Percentiles rank a stretch among this genome's conserved stretches.
Evolutionary conservation across 2,113 vertebrate species (phyloP).

Genomic region (Rafetus swinhoei): DNA sequence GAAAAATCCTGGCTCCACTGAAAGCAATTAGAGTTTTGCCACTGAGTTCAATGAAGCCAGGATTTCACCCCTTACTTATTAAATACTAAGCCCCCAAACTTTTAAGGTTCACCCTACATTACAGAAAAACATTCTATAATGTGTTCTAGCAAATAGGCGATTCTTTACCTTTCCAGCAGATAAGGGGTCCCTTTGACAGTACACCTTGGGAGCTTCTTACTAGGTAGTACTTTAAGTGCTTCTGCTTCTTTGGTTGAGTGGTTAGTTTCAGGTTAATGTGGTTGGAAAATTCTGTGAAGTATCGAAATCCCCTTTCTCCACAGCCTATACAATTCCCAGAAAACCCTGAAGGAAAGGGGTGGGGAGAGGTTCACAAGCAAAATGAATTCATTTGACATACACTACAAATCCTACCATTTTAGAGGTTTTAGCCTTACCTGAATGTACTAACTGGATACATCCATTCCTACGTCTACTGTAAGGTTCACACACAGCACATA

Average conservation of each 20-base stretch:
- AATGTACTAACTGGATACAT: neutral
- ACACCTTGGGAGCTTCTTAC: conserved; percentile 95
- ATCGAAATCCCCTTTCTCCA: conserved; percentile 97
- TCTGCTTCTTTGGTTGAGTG: conserved; percentile 99
- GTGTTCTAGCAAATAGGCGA: neutral
- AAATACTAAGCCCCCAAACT: neutral
- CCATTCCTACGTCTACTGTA: neutral
- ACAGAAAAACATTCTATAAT: neutral
- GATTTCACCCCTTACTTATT: neutral
- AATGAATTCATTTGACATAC: neutral
- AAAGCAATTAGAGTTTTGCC: neutral
- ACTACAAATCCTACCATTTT: neutral
- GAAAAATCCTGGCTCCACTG: neutral
- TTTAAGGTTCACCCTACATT: neutral
- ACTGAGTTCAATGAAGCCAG: neutral
- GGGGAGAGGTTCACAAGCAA: neutral
- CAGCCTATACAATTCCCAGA: conserved; percentile 98
- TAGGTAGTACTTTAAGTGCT: conserved; percentile 99
- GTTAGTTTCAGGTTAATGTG: conserved; percentile 99
- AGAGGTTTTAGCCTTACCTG: neutral
- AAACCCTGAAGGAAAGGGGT: conserved; percentile 85
- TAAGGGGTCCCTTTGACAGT: conserved; percentile 94
- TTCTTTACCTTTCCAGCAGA: conserved; percentile 97
- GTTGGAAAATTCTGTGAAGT: conserved; percentile 99
- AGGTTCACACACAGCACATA: neutral